These are phyloP conservation scores for Tenualosa thibaudeaui DNA, from an alignment of 2,797 vertebrate species.

Conservation along the genomic window DNA sequence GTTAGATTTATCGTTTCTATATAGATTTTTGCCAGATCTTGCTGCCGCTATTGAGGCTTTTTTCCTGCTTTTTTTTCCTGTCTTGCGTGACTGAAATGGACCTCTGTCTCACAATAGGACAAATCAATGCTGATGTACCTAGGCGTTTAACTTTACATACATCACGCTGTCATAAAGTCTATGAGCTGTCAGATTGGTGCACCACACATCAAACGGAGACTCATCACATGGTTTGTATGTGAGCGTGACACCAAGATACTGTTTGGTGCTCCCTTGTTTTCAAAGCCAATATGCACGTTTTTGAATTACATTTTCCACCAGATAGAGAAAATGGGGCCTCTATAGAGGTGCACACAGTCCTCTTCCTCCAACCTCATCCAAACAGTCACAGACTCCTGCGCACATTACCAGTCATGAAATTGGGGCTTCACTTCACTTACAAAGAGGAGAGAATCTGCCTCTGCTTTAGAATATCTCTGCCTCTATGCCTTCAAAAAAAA, in stretches of 20 bases:
- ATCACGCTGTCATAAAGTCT: conserved; percentile 12
- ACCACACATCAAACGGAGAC: neutral
- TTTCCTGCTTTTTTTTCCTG: neutral
- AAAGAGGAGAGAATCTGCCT: neutral
- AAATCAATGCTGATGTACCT: conserved; percentile 8
- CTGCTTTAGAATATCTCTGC: neutral
- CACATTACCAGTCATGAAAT: neutral
- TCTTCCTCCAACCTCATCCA: conserved; percentile 3
- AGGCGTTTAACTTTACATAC: conserved; percentile 8
- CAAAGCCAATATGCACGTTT: neutral
- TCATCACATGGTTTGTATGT: neutral
- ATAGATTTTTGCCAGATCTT: conserved; percentile 20
- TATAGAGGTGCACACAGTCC: neutral
- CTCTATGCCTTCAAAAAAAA: neutral
- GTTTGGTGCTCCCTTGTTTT: neutral
- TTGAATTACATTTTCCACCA: neutral
- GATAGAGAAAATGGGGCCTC: neutral
- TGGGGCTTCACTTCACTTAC: conserved; percentile 1
- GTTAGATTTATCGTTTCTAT: conserved; percentile 34
- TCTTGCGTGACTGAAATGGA: neutral
- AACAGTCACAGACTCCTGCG: neutral
- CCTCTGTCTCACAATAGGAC: neutral
- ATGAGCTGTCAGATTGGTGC: neutral
- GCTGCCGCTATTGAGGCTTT: neutral
- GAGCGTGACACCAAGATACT: neutral